Evolutionary conservation across 2,797 vertebrate species (phyloP), one percentile per base, ranked within the genome.

Genomic region (Prunella strophiata): DNA sequence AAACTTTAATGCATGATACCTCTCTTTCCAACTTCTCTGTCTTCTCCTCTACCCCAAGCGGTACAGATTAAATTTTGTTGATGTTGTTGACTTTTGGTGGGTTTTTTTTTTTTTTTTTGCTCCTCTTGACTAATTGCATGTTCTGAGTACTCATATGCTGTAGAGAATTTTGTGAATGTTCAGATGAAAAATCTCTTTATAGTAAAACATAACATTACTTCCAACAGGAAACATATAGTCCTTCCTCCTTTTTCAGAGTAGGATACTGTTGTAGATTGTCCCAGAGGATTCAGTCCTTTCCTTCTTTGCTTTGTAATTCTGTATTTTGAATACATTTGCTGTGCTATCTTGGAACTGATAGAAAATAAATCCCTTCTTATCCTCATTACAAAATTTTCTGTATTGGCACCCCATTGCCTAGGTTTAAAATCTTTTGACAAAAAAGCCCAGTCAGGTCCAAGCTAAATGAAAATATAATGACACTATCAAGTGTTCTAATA

Each of bases 81-180:
- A 20, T 71, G 17, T 10, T 15, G 36, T 36, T 67, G n/a, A 13
- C 8, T 34, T 72, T 29, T 30, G 26, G 34, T 10, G 32, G 36
- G 36, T 1, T 7, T 5, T 16, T 1, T 7, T 5, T 16, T 34
- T 34, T 34, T 34, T 30, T 12, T 29, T 63, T 77, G 48, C 40
- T 73, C 22, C 14, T 87, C 67, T n/a, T 85, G 88, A 91, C 90
- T 92, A 74, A 79, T 47, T 92, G 83, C 85, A 65, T 91, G 25
- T 71, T 89, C 47, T 80, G 72, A 81, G 25, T 85, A 67, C 48
- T 87, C 11, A 2, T 6, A 4, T 93, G 23, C 87, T 89, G 19
- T 76, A 88, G 40, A 71, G 32, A 67, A 62, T 87, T 32, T 58
- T 85, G 34, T 93, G 58, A 90, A 92, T 74, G 83, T 84, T 89